Base-by-base conservation (phyloP, 2,113 vertebrate species). In the Amphiprion ocellaris region DNA sequence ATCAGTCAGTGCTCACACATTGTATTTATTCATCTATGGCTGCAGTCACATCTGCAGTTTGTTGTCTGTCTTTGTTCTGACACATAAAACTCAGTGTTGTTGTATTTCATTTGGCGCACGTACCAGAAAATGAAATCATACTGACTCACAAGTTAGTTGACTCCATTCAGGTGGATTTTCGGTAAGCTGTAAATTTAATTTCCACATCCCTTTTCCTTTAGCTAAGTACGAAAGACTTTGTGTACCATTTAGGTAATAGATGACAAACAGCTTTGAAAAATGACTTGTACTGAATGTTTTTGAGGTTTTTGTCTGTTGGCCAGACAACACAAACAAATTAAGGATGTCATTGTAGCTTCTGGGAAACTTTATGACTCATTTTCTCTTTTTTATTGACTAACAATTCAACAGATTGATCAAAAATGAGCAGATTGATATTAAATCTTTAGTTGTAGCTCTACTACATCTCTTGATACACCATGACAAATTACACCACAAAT, bases 1-100 rank as follows among this genome's bases (percentile, higher is more conserved):
- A 61, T 79, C 63, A 70, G 70, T 63, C 37, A 44, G 44, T 1
- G 52, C 47, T 70, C 47, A 21, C 26, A 64, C 23, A 56, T 70
- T 26, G 14, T 23, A 37, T 58, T 50, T 19, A 37, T 61, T 66
- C 52, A 82, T 73, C 49, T 26, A 30, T 61, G 37, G 4, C 69
- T 21, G 12, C 15, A 47, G 19, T 71, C 46, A 55, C 64, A 59
- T 47, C n/a, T 53, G 7, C 50, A n/a, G 23, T 53, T 62, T 60
- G 10, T 44, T 54, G 47, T 37, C 21, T 54, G 47, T 37, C 21
- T 55, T 66, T 62, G 10, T 61, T 70, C 33, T 62, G 53, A 61
- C 7, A 30, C 53, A 56, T 19, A 28, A 61, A 61, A 3, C 24
- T 28, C 37, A 1, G 5, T n/a, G 33, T 10, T 19, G 44, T 4